Evolutionary conservation across 2,113 vertebrate genomes (phyloP).

Genomic region (Ammodytes marinus): DNA sequence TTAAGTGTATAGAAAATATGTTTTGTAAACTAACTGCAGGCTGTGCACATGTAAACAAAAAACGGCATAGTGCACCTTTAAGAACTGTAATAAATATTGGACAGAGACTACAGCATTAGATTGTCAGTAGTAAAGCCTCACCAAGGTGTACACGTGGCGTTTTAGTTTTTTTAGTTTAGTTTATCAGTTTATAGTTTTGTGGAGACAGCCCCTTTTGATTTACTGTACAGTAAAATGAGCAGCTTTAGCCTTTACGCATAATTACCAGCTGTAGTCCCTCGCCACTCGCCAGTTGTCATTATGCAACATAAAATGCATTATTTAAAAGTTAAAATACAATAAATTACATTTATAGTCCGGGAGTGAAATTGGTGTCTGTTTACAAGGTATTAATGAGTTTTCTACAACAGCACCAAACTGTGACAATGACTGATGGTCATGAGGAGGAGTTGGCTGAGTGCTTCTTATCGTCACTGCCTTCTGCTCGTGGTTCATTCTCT

Average conservation of each 20-base stretch:
- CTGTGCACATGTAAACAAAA: no score
- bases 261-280: no score
- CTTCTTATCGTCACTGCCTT: slow-evolving; percentile 32
- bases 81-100: neutral
- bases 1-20: no score
- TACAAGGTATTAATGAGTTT: slow-evolving; percentile 34
- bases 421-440: slow-evolving; percentile 22
- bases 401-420: neutral
- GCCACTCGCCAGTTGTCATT: no score
- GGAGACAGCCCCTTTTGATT: no score
- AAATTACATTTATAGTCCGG: neutral
- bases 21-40: no score
- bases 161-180: neutral
- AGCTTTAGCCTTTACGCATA: no score
- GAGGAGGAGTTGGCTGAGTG: slow-evolving; percentile 8
- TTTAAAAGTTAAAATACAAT: no score
- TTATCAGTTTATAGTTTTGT: no score
- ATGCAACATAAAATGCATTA: no score
- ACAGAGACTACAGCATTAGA: neutral
- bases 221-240: no score
- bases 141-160: neutral
- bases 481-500: slow-evolving; percentile 20
- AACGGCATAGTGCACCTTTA: no score
- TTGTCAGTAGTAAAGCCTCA: neutral
- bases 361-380: neutral